phyloP scores from a whole-genome alignment of 2,797 vertebrate species.

The Lepilemur ruficaudatus region DNA sequence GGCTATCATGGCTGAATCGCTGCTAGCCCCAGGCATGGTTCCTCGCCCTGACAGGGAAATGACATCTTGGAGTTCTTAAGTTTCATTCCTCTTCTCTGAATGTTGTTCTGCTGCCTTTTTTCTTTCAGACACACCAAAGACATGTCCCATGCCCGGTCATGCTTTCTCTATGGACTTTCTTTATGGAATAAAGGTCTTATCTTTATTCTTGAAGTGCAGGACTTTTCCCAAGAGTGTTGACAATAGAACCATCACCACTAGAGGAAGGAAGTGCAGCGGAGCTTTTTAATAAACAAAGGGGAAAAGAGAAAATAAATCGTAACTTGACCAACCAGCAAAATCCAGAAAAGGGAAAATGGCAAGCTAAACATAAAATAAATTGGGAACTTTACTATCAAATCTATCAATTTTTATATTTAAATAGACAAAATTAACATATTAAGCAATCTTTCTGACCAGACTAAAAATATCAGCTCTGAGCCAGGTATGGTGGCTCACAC shows the following conservation, averaged over 20 bases:
- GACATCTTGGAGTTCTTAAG: neutral
- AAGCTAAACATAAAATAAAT: neutral
- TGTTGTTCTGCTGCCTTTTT: neutral
- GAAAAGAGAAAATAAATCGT: neutral
- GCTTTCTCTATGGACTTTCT: neutral
- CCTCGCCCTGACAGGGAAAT: neutral
- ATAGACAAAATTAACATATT: neutral
- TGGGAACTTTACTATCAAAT: neutral
- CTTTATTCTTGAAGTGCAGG: neutral
- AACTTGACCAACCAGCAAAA: neutral
- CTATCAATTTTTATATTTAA: neutral
- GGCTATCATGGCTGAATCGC: neutral
- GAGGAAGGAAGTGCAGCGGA: neutral
- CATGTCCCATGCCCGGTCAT: neutral
- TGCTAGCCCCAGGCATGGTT: neutral
- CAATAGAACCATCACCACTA: neutral
- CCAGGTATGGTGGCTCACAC: too few species aligned
- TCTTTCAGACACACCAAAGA: neutral
- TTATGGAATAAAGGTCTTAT: neutral
- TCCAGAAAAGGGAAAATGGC: neutral
- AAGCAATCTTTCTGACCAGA: neutral
- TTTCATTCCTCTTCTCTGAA: neutral
- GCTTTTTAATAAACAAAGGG: neutral
- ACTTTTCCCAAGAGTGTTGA: neutral
- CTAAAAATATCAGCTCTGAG: too few species aligned